Evolutionary conservation across 2,888 invertebrate species (phyloP), one percentile per base, ranked within the genome.

Genomic region (Phengaris alcon): DNA sequence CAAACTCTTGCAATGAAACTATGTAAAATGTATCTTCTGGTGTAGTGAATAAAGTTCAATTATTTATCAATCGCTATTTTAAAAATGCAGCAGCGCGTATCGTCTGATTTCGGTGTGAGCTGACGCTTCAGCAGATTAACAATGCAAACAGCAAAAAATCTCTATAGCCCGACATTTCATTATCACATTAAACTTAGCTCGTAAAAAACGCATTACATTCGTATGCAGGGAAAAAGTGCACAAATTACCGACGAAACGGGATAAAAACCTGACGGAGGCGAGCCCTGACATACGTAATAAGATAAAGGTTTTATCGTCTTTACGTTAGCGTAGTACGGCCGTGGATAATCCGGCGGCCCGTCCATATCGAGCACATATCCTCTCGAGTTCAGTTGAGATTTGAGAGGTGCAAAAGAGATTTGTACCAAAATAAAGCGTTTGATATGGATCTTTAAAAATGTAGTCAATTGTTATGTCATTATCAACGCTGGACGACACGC

Each of bases 261-360:
- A 82, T 83, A 79, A 76, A 75, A 77, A 74, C 73, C 74, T 75
- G 76, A 74, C 80, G 83, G 82, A 82, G 81, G 80, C 80, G 70
- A 44, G 64, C 10, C 59, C 15, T 59, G 64, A 64, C 64, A 84
- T 83, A 84, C 83, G 86, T 93, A 93, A 91, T 90, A 90, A 91
- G 90, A 90, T 91, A 90, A 92, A 89, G 91, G 91, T 88, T 88
- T 91, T 91, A 91, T 88, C 89, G 85, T 87, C 87, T 90, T 91
- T 91, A 88, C 89, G 90, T 92, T 90, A 91, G 87, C 86, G 87
- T 87, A 90, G 88, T 87, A 35, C 35, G 88, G 86, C 84, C 87
- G 87, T 87, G 85, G 90, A 91, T 92, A 87, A 93, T 92, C 91
- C 87, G 82, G 83, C 82, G 82, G 83, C 82, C n/a, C 84, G 86